A percentile compares a stretch with the other conserved stretches of the same genome.
Conservation (phyloP, 2,113 vertebrate genomes). For the Entelurus aequoreus region DNA sequence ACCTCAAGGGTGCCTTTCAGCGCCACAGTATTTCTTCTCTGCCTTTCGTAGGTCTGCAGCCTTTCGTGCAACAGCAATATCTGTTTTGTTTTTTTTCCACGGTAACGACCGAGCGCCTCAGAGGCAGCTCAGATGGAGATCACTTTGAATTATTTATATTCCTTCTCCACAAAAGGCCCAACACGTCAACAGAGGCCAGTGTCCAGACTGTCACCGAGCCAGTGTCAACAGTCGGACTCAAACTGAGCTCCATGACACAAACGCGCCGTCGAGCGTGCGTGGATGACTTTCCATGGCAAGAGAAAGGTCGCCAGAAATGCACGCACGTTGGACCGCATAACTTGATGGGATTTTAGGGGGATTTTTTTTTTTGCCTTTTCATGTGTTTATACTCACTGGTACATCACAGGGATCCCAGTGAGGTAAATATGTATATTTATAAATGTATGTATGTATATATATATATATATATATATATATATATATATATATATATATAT, state of each 20-base stretch:
- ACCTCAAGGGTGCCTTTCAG: slow-evolving; percentile 50
- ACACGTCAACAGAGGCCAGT: slow-evolving; percentile 31
- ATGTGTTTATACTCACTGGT: background rate
- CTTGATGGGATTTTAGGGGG: background rate
- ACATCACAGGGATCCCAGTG: too few species aligned
- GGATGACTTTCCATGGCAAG: slow-evolving; percentile 43
- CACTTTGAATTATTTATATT: slow-evolving; percentile 69
- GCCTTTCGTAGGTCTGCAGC: slow-evolving; percentile 41
- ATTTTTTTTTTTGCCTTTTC: background rate
- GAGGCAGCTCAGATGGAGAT: slow-evolving; percentile 53
- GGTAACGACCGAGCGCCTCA: slow-evolving; percentile 54
- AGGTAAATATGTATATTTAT: too few species aligned
- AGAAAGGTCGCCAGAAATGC: slow-evolving; percentile 24
- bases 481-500: too few species aligned
- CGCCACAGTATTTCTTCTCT: slow-evolving; percentile 30
- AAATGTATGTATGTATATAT: too few species aligned
- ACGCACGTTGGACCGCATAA: background rate
- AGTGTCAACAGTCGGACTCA: slow-evolving; percentile 57
- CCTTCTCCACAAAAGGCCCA: slow-evolving; percentile 42
- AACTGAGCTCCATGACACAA: slow-evolving; percentile 30
- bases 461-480: too few species aligned
- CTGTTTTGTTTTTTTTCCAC: slow-evolving; percentile 31
- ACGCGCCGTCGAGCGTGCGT: slow-evolving; percentile 11
- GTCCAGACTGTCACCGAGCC: slow-evolving; percentile 47
- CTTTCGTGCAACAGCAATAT: slow-evolving; percentile 57